Percentiles rank a stretch among this genome's conserved stretches.
Conservation (phyloP, 1,140 invertebrate genomes). For the Neodiprion lecontei region DNA sequence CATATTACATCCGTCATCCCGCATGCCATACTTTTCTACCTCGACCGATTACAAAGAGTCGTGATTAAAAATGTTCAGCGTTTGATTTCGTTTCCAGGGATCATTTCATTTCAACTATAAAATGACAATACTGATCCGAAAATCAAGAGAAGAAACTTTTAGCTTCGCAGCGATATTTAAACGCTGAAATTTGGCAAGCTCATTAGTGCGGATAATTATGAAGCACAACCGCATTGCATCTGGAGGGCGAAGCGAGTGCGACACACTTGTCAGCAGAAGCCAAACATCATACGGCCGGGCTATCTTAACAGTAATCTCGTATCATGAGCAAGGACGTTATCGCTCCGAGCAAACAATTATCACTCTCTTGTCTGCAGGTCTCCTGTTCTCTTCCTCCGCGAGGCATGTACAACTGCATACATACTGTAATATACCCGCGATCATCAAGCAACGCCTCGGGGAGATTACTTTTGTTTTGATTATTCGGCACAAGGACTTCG, state of each 20-base stretch:
- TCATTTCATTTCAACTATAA: constrained; percentile 1
- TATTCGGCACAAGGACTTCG: too few species aligned
- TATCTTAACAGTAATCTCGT: constrained; percentile 47
- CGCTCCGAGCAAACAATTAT: constrained; percentile 36
- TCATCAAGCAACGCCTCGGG: too few species aligned
- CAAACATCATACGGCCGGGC: constrained; percentile 11
- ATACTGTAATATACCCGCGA: too few species aligned
- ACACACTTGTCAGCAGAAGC: constrained; percentile 6
- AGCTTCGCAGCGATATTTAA: too few species aligned
- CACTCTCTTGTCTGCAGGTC: constrained; percentile 33
- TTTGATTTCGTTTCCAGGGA: background rate
- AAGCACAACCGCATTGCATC: background rate
- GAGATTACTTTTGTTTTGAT: too few species aligned
- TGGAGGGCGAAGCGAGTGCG: background rate
- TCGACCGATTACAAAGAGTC: too few species aligned
- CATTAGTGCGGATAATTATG: background rate
- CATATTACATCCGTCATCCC: too few species aligned
- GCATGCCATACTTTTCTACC: too few species aligned
- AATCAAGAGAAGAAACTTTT: too few species aligned
- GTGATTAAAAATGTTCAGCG: too few species aligned
- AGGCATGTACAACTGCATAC: too few species aligned
- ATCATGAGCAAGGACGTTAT: constrained; percentile 39
- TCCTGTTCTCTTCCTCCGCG: too few species aligned
- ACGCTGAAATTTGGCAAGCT: background rate
- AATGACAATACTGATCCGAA: background rate